Base-by-base conservation (phyloP, 2,888 invertebrate genomes). In the Drosophila anomalata region DNA sequence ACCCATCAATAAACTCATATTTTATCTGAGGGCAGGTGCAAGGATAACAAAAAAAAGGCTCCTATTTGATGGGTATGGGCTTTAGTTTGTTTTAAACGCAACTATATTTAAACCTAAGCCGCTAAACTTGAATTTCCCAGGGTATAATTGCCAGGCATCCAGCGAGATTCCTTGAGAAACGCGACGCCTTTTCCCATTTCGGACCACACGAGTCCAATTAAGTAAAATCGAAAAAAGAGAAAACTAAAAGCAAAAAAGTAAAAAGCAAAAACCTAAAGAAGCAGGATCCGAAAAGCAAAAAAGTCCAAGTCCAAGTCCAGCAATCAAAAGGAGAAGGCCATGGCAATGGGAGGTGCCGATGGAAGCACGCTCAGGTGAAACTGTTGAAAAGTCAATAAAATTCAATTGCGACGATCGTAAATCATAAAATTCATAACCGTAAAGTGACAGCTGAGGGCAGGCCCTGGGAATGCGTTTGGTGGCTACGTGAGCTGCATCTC, bases 391-490 rank as follows among this genome's bases (percentile, higher is more conserved):
- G 86, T 89, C 87, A 90, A 90, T 90, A 89, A 90, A 90, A 89
- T 85, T 76, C 80, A 86, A 79, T 79, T 80, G 78, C 77, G 68
- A 63, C 76, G 83, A 85, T 82, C 89, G 89, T 91, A 91, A 91
- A 91, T 91, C 91, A 91, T 90, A 90, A 89, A 89, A 87, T 87
- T 90, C 85, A 87, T 88, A 87, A 87, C 85, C 87, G 88, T 84
- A 79, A 89, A 80, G 78, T 85, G 81, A 86, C 83, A 86, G 87
- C 85, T 79, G 76, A 79, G 84, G 77, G 83, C 85, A 82, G 70
- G 75, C 76, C 61, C 75, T 78, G 86, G 86, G 87, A 84, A 82
- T 84, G 84, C 81, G 76, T 62, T 71, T 72, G 75, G 71, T 76
- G 62, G 76, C 72, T 84, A 87, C 88, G 87, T 87, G 88, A 84